phyloP scores from a whole-genome alignment of 2,113 vertebrate genomes.

The Albula glossodonta region DNA sequence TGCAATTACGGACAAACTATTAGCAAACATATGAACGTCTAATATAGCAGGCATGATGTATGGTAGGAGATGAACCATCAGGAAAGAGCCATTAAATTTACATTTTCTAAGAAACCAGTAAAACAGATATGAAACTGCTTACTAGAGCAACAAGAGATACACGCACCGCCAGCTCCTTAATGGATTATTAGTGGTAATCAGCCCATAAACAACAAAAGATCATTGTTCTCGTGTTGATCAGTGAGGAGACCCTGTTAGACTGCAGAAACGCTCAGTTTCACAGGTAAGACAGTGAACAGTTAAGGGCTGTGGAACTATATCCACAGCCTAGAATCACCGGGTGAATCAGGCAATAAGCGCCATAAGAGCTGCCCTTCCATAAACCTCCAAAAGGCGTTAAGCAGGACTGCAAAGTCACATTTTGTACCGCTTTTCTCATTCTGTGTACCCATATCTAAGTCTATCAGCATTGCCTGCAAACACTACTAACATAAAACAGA shows the following conservation, averaged over 20 bases:
- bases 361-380: background rate
- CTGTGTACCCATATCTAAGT: background rate
- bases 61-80: background rate
- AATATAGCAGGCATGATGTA: background rate
- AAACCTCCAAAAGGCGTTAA: background rate
- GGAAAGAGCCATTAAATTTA: slow-evolving; percentile 7
- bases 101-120: slow-evolving; percentile 14
- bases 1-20: slow-evolving; percentile 29
- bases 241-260: background rate
- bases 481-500: background rate
- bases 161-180: background rate
- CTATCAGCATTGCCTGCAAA: background rate
- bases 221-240: background rate
- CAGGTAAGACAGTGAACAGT: background rate
- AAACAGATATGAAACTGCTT: background rate
- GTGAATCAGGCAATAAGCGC: too few relatives aligned
- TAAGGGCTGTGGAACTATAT: background rate
- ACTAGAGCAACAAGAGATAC: background rate
- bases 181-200: slow-evolving; percentile 10
- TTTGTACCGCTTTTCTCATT: background rate
- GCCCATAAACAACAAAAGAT: background rate
- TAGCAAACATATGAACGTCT: background rate
- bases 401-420: background rate
- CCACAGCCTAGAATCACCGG: too few relatives aligned
- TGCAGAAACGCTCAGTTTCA: background rate